Conservation (phyloP, 2,888 invertebrate species). For the Athripsodes cinereus region DNA sequence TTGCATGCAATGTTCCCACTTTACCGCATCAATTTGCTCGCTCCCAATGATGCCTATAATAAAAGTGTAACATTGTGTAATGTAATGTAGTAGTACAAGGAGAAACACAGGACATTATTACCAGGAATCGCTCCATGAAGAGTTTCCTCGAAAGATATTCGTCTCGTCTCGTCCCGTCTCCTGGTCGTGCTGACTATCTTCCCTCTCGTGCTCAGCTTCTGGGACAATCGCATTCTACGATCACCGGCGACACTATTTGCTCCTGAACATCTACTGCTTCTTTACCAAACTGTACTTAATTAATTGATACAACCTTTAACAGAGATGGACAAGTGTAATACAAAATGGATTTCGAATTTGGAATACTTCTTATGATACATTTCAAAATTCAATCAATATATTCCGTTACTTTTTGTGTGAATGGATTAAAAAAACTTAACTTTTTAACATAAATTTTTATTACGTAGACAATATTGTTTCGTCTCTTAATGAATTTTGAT, state of each 20-base stretch:
- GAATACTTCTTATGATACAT: no score
- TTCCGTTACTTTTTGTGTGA: no score
- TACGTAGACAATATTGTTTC: no score
- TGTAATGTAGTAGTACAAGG: background rate
- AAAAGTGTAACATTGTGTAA: background rate
- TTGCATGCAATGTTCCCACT: background rate
- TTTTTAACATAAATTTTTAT: no score
- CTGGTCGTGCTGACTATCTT: background rate
- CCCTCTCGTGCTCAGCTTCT: background rate
- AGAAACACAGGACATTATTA: background rate
- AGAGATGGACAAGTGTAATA: background rate
- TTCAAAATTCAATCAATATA: no score
- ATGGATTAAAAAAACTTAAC: no score
- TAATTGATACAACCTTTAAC: background rate
- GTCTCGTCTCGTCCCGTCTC: background rate
- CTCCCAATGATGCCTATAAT: background rate
- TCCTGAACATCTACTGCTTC: background rate
- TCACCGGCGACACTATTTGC: background rate
- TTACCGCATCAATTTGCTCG: background rate
- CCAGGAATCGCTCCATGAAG: background rate
- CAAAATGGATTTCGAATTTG: no score
- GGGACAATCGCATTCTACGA: background rate
- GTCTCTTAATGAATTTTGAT: no score
- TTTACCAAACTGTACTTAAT: background rate
- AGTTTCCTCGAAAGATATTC: conserved; percentile 1